These are phyloP conservation scores for Grantiella picta DNA, from an alignment of 2,113 vertebrate genomes.

Conservation along the genomic window DNA sequence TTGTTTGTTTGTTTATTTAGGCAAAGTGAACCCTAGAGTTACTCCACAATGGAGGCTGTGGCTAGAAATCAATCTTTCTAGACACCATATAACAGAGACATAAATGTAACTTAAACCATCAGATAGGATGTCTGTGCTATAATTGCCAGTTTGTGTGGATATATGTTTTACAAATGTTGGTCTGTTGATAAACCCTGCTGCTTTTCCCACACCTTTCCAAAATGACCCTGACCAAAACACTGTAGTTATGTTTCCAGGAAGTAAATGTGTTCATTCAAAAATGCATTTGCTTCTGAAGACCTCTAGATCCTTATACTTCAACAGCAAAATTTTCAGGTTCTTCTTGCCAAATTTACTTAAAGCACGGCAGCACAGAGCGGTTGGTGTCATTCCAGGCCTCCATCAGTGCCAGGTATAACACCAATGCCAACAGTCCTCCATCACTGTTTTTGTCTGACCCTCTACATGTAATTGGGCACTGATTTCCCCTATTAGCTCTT, in stretches of 20 bases:
- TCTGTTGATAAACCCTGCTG: not conserved
- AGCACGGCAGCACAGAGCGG: not conserved
- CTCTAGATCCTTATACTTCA: not conserved
- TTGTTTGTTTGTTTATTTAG: not conserved
- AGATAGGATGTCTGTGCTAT: not conserved
- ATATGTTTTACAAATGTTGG: not conserved
- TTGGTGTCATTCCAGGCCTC: not conserved
- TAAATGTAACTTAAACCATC: not conserved
- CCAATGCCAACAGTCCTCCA: not conserved
- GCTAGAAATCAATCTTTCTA: not conserved
- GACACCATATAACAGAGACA: not conserved
- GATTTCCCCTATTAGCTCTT: not conserved
- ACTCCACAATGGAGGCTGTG: not conserved
- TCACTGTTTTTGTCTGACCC: not conserved
- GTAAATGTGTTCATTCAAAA: not conserved
- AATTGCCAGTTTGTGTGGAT: not conserved
- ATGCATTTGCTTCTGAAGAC: not conserved
- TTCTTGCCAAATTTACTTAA: not conserved
- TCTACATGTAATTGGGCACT: not conserved
- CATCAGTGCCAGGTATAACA: not conserved
- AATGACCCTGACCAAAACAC: not conserved
- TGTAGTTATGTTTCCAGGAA: not conserved
- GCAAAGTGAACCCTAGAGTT: not conserved
- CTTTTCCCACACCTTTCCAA: not conserved
- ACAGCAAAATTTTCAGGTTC: not conserved